Conservation (phyloP, 2,797 vertebrate species). For the Setipinna tenuifilis region DNA sequence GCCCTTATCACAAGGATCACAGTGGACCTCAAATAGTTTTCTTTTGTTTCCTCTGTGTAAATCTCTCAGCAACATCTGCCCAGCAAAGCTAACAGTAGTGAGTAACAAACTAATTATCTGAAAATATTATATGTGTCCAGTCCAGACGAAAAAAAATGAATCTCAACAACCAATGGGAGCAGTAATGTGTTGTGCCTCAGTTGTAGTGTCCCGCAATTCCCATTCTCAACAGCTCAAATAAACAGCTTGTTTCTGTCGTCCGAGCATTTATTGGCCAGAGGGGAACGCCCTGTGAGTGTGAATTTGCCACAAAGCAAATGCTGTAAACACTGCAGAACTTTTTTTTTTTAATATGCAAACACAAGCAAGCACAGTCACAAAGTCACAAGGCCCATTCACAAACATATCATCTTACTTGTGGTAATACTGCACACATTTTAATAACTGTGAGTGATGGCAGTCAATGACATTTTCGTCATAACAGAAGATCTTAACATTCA, state of each 20-base stretch:
- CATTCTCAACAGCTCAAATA: slow-evolving; percentile 30
- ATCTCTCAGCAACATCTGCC: background rate
- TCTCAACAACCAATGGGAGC: slow-evolving; percentile 41
- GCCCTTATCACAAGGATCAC: background rate
- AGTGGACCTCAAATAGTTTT: background rate
- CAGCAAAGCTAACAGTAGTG: too few species aligned
- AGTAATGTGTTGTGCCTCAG: slow-evolving; percentile 37
- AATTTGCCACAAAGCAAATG: slow-evolving; percentile 43
- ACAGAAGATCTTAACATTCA: too few species aligned
- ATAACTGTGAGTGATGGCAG: background rate
- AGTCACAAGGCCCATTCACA: background rate
- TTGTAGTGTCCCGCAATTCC: background rate
- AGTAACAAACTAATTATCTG: too few species aligned
- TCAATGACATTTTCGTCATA: background rate
- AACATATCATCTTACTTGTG: background rate
- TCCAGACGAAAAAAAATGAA: background rate
- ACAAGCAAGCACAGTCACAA: background rate
- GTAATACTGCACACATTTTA: background rate
- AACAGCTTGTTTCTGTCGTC: slow-evolving; percentile 41
- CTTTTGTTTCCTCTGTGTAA: background rate
- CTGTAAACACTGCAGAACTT: slow-evolving; percentile 46
- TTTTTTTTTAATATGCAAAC: background rate
- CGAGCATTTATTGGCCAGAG: slow-evolving; percentile 40
- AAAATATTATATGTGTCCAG: too few species aligned
- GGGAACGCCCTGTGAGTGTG: slow-evolving; percentile 52